A percentile compares a stretch with the other conserved stretches of the same genome.
These are phyloP conservation scores for Meiosimyza platycephala DNA, from an alignment of 2,888 invertebrate genomes.

Conservation along the genomic window DNA sequence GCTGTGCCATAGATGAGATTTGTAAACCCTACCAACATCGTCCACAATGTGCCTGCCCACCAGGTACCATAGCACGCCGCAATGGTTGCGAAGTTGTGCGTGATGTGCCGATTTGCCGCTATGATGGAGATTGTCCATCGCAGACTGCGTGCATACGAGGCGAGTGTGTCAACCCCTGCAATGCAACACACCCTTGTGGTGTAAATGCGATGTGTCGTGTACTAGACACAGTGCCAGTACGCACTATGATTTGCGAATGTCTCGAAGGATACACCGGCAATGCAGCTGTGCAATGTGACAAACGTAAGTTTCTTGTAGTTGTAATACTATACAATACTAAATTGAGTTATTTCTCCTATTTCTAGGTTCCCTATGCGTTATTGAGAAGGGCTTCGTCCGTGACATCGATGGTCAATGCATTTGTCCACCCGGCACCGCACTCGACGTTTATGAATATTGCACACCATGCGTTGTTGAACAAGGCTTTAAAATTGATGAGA, in stretches of 20 bases:
- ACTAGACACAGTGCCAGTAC: slow-evolving; percentile 83
- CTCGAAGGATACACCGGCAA: slow-evolving; percentile 87
- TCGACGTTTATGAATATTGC: slow-evolving; percentile 83
- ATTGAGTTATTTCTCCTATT: slow-evolving; percentile 42
- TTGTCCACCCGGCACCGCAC: slow-evolving; percentile 82
- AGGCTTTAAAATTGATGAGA: slow-evolving; percentile 80
- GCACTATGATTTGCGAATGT: slow-evolving; percentile 91
- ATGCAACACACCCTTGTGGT: slow-evolving; percentile 82
- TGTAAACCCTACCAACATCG: slow-evolving; percentile 83
- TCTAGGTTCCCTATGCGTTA: slow-evolving; percentile 73
- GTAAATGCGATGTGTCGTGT: slow-evolving; percentile 83
- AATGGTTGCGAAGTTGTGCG: slow-evolving; percentile 72
- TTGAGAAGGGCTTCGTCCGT: slow-evolving; percentile 77
- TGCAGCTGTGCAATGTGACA: slow-evolving; percentile 85
- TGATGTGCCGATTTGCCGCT: slow-evolving; percentile 74
- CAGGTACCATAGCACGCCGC: slow-evolving; percentile 76
- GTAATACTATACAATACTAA: background rate
- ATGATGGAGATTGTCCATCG: slow-evolving; percentile 84
- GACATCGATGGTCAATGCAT: slow-evolving; percentile 75
- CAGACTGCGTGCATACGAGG: slow-evolving; percentile 85
- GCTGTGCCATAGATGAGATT: slow-evolving; percentile 79
- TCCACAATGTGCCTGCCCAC: slow-evolving; percentile 84
- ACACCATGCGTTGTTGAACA: slow-evolving; percentile 77
- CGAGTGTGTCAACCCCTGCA: slow-evolving; percentile 87
- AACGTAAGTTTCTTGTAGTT: slow-evolving; percentile 68